Base-by-base conservation (phyloP, 2,113 vertebrate species). In the Leptobrachium leishanense region DNA sequence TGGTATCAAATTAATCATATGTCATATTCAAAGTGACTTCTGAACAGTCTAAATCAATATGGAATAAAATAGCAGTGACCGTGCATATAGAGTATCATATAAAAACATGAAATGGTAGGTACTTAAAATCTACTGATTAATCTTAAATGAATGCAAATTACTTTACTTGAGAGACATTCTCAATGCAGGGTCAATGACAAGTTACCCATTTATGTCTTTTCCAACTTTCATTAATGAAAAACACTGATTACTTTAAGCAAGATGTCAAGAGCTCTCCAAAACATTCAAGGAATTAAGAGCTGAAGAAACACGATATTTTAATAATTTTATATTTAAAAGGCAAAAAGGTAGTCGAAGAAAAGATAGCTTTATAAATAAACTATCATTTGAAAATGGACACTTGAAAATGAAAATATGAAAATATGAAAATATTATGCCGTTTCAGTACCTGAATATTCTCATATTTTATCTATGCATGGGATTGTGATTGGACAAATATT, bases 221-320 rank as follows among this genome's bases (percentile, higher is more conserved):
- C 71, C 64, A 74, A 59, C 70, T 74, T 67, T 65, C 42, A 57
- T 39, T 80, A 74, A 80, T 80, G 71, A 80, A 73, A 74, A 73
- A 68, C 50, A 59, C 77, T 80, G 77, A 80, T 80, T 80, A 80
- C 71, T 74, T 74, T 59, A 62, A 80, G 77, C 63, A 68, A 80
- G 71, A 80, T 80, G 77, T 80, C 77, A 80, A 80, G 77, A 59
- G 71, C 70, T 80, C 77, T 74, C 64, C 73, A 46, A 80, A 80
- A 74, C 71, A 80, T 80, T 74, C 31, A 6, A 44, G 44, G 41
- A 80, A 68, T 74, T 67, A 59, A 74, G 53, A 67, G 66, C 55
- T 20, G 66, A 59, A 74, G 70, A 79, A 67, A 67, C 63, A 73
- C 55, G 71, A 74, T 55, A 80, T 80, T 72, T 74, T 63, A 80